These are phyloP conservation scores for Gavia stellata DNA, from an alignment of 2,113 vertebrate genomes.

Conservation along the genomic window DNA sequence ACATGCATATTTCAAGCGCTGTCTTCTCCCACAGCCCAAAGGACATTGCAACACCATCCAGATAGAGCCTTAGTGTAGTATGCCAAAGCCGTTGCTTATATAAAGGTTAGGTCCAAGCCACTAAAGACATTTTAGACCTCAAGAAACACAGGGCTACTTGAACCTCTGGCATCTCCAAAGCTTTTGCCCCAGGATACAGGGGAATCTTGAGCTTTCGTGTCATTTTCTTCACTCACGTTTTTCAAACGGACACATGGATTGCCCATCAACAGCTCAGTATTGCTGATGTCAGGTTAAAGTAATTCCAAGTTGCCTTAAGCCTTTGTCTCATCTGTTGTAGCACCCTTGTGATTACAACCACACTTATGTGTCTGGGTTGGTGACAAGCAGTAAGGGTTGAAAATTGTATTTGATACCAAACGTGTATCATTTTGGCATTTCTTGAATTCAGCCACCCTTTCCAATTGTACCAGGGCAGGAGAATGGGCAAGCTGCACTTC, in stretches of 20 bases:
- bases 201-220: accelerated
- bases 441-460: background rate
- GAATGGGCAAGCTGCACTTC: background rate
- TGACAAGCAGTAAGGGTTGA: background rate
- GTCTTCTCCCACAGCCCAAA: background rate
- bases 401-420: background rate
- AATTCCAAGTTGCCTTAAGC: background rate
- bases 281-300: background rate
- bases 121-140: background rate
- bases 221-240: accelerated
- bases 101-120: background rate
- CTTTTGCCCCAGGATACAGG: background rate
- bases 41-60: background rate
- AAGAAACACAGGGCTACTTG: background rate
- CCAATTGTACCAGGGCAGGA: background rate
- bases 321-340: background rate
- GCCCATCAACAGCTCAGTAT: background rate
- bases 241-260: background rate
- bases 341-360: background rate
- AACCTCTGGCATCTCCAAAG: background rate
- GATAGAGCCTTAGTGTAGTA: background rate
- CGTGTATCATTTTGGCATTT: background rate
- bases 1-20: background rate
- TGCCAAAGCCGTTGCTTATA: accelerated
- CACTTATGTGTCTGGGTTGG: background rate